Percentiles rank a stretch among this genome's conserved stretches.
Conservation (phyloP, 2,797 vertebrate genomes). For the Pelobates cultripes region DNA sequence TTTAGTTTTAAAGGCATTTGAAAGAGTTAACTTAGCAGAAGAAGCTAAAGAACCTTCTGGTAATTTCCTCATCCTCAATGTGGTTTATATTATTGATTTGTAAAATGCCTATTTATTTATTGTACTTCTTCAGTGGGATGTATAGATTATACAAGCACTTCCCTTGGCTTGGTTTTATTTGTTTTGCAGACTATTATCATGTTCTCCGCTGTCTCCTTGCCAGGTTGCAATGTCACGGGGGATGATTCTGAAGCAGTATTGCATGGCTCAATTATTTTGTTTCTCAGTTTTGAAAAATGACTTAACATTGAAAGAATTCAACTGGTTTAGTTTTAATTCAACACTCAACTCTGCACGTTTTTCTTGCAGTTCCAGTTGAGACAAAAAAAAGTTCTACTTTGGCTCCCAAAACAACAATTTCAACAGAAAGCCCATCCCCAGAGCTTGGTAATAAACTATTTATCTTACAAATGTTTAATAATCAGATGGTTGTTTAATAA, state of each 20-base stretch:
- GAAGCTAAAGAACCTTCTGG: slow-evolving; percentile 9
- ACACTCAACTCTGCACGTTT: slow-evolving; percentile 34
- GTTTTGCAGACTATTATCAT: slow-evolving; percentile 23
- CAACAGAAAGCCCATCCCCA: slow-evolving; percentile 20
- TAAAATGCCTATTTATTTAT: not conserved
- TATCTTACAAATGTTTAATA: not conserved
- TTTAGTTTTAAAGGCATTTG: slow-evolving; percentile 34
- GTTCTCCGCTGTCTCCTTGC: slow-evolving; percentile 9
- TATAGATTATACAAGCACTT: not conserved
- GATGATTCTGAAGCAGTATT: slow-evolving; percentile 11
- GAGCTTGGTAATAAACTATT: slow-evolving; percentile 32
- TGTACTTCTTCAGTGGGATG: not conserved
- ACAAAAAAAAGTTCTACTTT: slow-evolving; percentile 38
- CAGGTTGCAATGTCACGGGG: not conserved
- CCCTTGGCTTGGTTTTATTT: slow-evolving; percentile 19
- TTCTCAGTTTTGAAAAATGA: slow-evolving; percentile 14
- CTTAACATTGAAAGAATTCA: slow-evolving; percentile 9
- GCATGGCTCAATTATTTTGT: slow-evolving; percentile 14
- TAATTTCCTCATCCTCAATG: slow-evolving; percentile 23
- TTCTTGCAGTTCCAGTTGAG: slow-evolving; percentile 64
- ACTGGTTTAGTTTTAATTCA: slow-evolving; percentile 14
- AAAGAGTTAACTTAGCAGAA: slow-evolving; percentile 7
- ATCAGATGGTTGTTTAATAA: too few relatives aligned
- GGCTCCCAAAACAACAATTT: not conserved
- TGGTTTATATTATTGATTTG: not conserved